Evolutionary conservation across 2,888 invertebrate species (phyloP).

Genomic region (Polia nebulosa): DNA sequence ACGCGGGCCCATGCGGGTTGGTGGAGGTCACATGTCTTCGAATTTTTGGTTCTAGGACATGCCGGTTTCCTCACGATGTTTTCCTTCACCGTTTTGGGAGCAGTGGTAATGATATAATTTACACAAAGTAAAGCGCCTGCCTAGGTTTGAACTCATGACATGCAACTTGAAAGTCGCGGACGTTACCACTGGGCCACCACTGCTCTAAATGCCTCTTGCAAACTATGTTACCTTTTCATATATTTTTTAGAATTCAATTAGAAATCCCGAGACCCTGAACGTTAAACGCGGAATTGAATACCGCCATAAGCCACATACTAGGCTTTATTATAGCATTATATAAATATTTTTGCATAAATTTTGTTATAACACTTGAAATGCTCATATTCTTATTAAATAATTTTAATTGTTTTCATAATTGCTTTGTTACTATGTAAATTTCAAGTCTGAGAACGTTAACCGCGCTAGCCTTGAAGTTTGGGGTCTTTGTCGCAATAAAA

Average conservation of each 20-base stretch:
- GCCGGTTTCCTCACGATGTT: too few species aligned
- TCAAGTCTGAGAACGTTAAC: conserved; percentile 27
- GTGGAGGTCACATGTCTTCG: too few species aligned
- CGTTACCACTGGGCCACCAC: too few species aligned
- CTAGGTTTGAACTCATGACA: too few species aligned
- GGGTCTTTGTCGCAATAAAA: conserved; percentile 29
- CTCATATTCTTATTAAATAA: conserved; percentile 32
- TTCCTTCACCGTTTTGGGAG: too few species aligned
- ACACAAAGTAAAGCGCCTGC: too few species aligned
- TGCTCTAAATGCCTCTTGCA: too few species aligned
- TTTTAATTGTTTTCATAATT: conserved; percentile 37
- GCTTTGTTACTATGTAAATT: conserved; percentile 45
- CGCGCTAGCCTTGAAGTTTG: conserved; percentile 43
- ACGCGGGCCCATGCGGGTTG: too few species aligned
- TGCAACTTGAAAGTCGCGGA: too few species aligned
- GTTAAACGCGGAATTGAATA: conserved; percentile 12
- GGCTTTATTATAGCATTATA: neutral
- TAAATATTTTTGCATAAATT: conserved; percentile 14
- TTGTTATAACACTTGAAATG: neutral
- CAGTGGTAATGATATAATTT: too few species aligned
- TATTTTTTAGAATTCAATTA: neutral
- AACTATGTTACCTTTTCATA: too few species aligned
- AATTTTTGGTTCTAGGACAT: too few species aligned
- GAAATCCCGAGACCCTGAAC: neutral
- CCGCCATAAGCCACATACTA: conserved; percentile 24